phyloP scores from a whole-genome alignment of 2,797 vertebrate genomes.

The Oreortyx pictus region DNA sequence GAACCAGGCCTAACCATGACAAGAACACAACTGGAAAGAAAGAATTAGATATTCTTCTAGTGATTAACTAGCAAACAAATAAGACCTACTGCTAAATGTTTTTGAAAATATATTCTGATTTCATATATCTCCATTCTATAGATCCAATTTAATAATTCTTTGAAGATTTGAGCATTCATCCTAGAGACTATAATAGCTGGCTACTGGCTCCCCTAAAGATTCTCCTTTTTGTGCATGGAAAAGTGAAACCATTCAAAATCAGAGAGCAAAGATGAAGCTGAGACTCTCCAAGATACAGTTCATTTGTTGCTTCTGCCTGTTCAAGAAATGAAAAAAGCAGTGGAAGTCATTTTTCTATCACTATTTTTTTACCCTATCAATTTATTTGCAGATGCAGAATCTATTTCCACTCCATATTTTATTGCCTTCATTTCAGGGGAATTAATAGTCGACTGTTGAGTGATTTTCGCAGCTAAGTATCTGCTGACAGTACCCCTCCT shows the following conservation, averaged over 20 bases:
- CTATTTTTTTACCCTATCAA: background rate
- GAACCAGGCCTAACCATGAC: too few species aligned
- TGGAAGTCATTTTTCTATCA: background rate
- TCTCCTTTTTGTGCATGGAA: background rate
- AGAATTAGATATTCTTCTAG: background rate
- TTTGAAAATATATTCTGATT: conserved; percentile 25
- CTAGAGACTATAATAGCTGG: background rate
- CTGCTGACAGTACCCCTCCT: background rate
- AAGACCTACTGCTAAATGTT: background rate
- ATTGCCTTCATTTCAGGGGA: background rate
- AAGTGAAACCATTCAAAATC: background rate
- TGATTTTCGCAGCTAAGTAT: background rate
- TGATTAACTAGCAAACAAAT: background rate
- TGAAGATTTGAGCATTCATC: background rate
- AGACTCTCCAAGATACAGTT: background rate
- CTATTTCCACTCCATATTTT: background rate
- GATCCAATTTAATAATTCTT: background rate
- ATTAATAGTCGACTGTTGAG: background rate
- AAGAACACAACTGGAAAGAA: background rate
- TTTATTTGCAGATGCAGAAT: background rate
- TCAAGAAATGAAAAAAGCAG: background rate
- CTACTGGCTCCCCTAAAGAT: background rate
- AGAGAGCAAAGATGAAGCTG: background rate
- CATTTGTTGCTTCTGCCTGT: background rate
- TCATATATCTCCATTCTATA: background rate